Conservation (phyloP, 2,113 vertebrate genomes). For the Solenodon paradoxus region DNA sequence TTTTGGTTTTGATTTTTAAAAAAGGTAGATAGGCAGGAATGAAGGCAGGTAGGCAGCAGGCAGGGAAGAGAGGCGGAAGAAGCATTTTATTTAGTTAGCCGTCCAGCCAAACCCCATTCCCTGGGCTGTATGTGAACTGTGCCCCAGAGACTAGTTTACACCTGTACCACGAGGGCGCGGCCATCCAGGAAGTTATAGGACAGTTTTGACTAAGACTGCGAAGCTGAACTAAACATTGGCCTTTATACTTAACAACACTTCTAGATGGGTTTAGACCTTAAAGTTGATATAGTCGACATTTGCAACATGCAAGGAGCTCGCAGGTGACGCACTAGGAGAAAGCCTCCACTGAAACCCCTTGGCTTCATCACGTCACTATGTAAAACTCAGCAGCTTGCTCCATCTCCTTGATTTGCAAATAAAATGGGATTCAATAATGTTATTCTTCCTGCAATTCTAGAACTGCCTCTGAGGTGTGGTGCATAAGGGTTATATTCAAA, state of each 20-base stretch:
- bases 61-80: no score
- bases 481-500: neutral
- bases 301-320: conserved; percentile 18
- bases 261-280: conserved; percentile 12
- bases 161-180: no score
- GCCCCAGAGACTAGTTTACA: no score
- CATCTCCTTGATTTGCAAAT: conserved; percentile 17
- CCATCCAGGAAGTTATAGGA: neutral
- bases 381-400: neutral
- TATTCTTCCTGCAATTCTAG: conserved; percentile 1
- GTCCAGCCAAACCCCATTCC: no score
- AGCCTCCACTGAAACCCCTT: conserved; percentile 1
- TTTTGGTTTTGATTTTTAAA: no score
- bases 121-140: no score
- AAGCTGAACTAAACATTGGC: neutral
- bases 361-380: neutral
- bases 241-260: conserved; percentile 41
- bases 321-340: neutral
- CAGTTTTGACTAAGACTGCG: neutral
- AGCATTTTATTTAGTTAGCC: no score
- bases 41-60: no score
- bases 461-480: neutral
- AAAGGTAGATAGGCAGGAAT: no score
- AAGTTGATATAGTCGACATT: neutral
- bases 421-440: conserved; percentile 26